A percentile compares a stretch with the other conserved stretches of the same genome.
phyloP scores from a whole-genome alignment of 2,113 vertebrate genomes.

The Platysteira castanea region DNA sequence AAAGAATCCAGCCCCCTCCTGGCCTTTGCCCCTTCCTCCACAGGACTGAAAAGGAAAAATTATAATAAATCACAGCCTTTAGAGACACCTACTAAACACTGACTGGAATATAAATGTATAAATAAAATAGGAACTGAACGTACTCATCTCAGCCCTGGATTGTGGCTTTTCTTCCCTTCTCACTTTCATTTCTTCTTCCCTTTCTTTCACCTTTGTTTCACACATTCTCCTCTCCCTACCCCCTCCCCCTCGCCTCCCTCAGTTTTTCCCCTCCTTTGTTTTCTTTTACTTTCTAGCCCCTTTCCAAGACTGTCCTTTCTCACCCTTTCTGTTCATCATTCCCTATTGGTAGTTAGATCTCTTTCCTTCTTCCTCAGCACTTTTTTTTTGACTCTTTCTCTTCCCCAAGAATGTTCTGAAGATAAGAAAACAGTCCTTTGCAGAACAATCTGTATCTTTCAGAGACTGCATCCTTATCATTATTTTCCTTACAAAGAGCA shows the following conservation, averaged over 20 bases:
- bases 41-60: constrained; percentile 53
- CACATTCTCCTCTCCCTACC: background rate
- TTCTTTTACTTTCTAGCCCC: constrained; percentile 27
- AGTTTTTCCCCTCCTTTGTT: background rate
- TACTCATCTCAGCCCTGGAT: background rate
- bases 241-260: background rate
- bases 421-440: constrained; percentile 3
- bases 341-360: constrained; percentile 12
- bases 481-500: constrained; percentile 4
- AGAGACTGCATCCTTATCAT: constrained; percentile 11
- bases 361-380: constrained; percentile 31
- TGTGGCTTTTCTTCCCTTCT: background rate
- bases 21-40: constrained; percentile 38
- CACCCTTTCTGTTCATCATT: constrained; percentile 46
- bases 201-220: constrained; percentile 44
- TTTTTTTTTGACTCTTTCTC: constrained; percentile 23
- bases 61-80: constrained; percentile 62
- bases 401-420: constrained; percentile 6
- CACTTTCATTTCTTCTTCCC: constrained; percentile 42
- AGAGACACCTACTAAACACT: constrained; percentile 46
- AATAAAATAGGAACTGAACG: background rate
- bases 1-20: constrained; percentile 57
- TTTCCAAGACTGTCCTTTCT: constrained; percentile 52
- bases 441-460: background rate
- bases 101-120: constrained; percentile 35